phyloP scores from a whole-genome alignment of 2,113 vertebrate species.

The Ammospiza nelsoni region DNA sequence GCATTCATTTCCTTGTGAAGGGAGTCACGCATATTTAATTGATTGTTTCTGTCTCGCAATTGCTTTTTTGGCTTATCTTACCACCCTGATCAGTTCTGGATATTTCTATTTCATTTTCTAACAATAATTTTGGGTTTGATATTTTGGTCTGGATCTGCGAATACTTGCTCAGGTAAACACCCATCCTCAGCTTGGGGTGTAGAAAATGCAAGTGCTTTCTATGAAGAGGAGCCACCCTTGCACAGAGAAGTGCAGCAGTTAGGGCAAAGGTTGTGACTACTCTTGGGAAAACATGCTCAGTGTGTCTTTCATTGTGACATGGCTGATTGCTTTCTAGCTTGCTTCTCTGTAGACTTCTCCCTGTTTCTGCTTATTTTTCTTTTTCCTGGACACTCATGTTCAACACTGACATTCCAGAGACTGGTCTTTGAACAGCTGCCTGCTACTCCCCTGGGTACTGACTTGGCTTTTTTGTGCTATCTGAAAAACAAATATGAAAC shows the following conservation, averaged over 20 bases:
- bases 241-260: background rate
- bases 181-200: background rate
- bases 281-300: conserved; percentile 1
- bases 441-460: conserved; percentile 64
- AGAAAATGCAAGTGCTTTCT: background rate
- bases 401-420: conserved; percentile 60
- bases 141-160: background rate
- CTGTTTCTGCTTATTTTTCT: conserved; percentile 39
- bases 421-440: conserved; percentile 63
- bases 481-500: conserved; percentile 73
- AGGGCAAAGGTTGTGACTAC: background rate
- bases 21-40: background rate
- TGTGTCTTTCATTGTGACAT: background rate
- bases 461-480: conserved; percentile 59
- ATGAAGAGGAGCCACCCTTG: background rate
- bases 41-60: background rate
- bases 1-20: background rate
- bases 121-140: background rate
- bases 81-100: background rate
- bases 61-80: background rate
- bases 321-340: conserved; percentile 6
- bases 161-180: background rate
- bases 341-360: background rate
- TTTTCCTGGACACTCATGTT: conserved; percentile 53
- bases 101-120: conserved; percentile 14